phyloP scores from a whole-genome alignment of 2,113 vertebrate genomes.

The Oreocharis arfaki region DNA sequence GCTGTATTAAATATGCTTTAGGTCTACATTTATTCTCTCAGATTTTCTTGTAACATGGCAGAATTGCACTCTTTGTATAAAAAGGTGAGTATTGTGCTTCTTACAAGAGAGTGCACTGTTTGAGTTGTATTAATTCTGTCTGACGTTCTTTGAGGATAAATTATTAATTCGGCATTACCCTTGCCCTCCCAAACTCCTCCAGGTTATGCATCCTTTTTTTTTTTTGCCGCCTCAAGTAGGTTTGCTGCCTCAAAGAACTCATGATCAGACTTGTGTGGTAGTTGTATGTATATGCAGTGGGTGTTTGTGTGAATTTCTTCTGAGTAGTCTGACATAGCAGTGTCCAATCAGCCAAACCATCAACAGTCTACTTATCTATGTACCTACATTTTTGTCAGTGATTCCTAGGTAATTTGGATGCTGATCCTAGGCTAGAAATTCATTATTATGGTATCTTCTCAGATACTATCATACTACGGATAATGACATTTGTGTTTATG shows the following conservation, averaged over 20 bases:
- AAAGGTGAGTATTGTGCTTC: not conserved
- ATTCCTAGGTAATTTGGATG: not conserved
- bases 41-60: not conserved
- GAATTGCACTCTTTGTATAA: not conserved
- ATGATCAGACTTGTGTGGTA: not conserved
- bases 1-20: not conserved
- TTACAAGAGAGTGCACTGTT: not conserved
- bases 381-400: not conserved
- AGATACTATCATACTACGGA: not conserved
- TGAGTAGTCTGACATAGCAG: not conserved
- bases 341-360: not conserved
- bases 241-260: not conserved
- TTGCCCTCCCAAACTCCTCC: not conserved
- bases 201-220: not conserved
- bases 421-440: not conserved
- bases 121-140: not conserved
- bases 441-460: not conserved
- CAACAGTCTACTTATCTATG: not conserved
- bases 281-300: rapidly evolving
- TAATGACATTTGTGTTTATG: not conserved
- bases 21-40: not conserved
- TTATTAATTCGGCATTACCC: not conserved
- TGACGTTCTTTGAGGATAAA: not conserved
- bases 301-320: not conserved
- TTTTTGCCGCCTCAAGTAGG: not conserved